Conservation (phyloP, 92 coral and sea anemone species). For the Phymanthus crucifer region DNA sequence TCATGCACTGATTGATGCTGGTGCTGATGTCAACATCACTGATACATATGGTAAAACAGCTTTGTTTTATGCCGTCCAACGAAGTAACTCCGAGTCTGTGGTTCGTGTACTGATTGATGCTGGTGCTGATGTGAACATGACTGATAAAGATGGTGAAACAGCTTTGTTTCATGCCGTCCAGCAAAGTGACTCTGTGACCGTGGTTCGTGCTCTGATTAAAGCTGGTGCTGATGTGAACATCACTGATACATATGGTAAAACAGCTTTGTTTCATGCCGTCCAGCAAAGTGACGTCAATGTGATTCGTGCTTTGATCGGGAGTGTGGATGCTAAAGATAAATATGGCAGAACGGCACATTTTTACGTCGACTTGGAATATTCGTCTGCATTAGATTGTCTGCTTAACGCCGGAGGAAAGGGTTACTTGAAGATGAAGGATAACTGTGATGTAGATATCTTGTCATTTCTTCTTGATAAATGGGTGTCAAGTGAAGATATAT, state of each 20-base stretch:
- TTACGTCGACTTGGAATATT: neutral
- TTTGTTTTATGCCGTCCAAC: neutral
- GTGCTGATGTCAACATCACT: no score
- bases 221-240: neutral
- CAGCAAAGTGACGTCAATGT: neutral
- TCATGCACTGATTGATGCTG: no score
- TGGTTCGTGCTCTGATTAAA: neutral
- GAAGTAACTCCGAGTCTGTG: neutral
- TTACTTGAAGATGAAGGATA: neutral
- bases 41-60: no score
- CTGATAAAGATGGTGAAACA: neutral
- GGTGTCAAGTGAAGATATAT: neutral
- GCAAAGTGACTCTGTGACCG: neutral
- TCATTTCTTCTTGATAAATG: neutral
- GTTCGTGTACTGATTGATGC: neutral
- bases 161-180: neutral
- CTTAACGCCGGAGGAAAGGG: neutral
- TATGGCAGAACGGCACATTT: conserved; percentile 5
- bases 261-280: neutral
- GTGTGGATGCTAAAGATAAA: neutral
- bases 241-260: neutral
- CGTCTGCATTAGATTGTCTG: neutral
- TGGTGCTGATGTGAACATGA: no score
- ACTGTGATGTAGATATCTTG: neutral
- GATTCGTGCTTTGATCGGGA: neutral